Percentiles rank a stretch among this genome's conserved stretches.
These are phyloP conservation scores for Solenopsis fugax DNA, from an alignment of 1,140 invertebrate species.

Conservation along the genomic window DNA sequence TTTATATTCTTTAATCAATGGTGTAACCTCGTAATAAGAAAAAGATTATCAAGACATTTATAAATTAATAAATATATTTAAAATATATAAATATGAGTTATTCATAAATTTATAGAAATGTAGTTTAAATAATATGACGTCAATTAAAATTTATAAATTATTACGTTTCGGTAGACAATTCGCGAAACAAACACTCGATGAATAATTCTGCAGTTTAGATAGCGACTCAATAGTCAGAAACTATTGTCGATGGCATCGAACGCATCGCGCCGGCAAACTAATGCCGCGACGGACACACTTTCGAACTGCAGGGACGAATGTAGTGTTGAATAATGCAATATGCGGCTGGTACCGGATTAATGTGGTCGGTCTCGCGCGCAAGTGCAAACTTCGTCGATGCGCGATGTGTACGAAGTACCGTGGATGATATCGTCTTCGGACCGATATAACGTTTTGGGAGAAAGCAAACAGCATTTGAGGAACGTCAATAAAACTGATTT, in stretches of 20 bases:
- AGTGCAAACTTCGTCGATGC: slow-evolving; percentile 56
- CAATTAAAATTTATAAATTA: slow-evolving; percentile 4
- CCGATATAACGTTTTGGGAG: not conserved
- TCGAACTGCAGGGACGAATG: slow-evolving; percentile 72
- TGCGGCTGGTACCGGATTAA: slow-evolving; percentile 73
- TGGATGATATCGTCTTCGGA: slow-evolving; percentile 17
- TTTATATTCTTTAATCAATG: slow-evolving; percentile 1
- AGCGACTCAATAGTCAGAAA: slow-evolving; percentile 40
- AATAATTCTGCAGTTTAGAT: slow-evolving; percentile 47
- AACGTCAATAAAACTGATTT: not conserved
- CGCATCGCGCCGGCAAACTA: slow-evolving; percentile 75
- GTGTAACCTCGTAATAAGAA: not conserved
- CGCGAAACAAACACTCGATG: slow-evolving; percentile 15
- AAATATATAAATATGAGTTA: not conserved
- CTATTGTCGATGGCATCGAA: slow-evolving; percentile 60
- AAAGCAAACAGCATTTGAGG: not conserved
- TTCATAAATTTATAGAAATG: not conserved
- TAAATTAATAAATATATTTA: not conserved
- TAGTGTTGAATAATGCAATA: slow-evolving; percentile 82
- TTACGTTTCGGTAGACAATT: not conserved
- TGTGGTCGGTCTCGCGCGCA: slow-evolving; percentile 43
- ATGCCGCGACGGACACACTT: slow-evolving; percentile 64
- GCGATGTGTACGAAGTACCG: slow-evolving; percentile 36
- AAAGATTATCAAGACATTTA: not conserved
- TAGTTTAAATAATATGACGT: not conserved